A percentile compares a stretch with the other conserved stretches of the same genome.
Conservation (phyloP, 1,140 invertebrate species). For the Drosophila arizonae region DNA sequence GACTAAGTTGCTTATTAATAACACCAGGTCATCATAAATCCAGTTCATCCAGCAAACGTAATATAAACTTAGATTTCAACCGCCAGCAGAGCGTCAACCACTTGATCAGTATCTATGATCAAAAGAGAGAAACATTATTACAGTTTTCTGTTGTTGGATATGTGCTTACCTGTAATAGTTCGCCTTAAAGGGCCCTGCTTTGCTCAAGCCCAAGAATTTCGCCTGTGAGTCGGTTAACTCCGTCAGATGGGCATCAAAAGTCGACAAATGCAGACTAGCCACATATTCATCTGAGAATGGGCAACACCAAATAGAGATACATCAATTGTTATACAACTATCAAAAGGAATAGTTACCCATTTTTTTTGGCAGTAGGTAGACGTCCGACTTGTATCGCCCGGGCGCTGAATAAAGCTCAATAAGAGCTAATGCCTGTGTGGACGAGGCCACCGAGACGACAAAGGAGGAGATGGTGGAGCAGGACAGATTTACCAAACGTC, state of each 20-base stretch:
- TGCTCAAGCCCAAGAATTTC: slow-evolving; percentile 98
- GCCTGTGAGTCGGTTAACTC: slow-evolving; percentile 98
- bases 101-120: not conserved
- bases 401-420: slow-evolving; percentile 97
- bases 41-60: slow-evolving; percentile 3
- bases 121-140: not conserved
- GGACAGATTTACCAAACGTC: slow-evolving; percentile 96
- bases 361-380: slow-evolving; percentile 98
- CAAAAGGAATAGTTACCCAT: slow-evolving; percentile 89
- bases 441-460: slow-evolving; percentile 97
- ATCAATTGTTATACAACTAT: not conserved
- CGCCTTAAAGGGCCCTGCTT: slow-evolving; percentile 98
- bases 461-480: slow-evolving; percentile 98
- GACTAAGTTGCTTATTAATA: not conserved
- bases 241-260: slow-evolving; percentile 98
- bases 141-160: not conserved
- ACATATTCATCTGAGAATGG: slow-evolving; percentile 66
- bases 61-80: not conserved
- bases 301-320: not conserved
- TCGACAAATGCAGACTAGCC: slow-evolving; percentile 91
- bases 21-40: slow-evolving; percentile 5
- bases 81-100: not conserved
- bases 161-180: slow-evolving; percentile 95
- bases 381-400: slow-evolving; percentile 97
- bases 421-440: slow-evolving; percentile 96